Base-by-base conservation (phyloP, 2,888 invertebrate genomes). In the Toxonevra muliebris region DNA sequence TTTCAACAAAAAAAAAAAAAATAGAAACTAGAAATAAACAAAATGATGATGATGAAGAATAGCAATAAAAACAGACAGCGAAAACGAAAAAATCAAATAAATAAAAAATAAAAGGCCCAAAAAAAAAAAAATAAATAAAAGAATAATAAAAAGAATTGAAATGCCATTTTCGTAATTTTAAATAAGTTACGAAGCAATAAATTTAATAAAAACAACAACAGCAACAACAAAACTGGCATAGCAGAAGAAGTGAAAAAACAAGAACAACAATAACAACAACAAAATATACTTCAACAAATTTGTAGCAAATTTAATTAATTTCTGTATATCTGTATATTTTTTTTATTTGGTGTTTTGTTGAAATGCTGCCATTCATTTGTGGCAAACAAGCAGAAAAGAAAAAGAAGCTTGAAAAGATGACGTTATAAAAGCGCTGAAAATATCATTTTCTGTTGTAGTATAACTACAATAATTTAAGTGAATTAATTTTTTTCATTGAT, bases 271-370 rank as follows among this genome's bases (percentile, higher is more conserved):
- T 7, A 30, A 30, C 30, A 30, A 30, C 30, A 30, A 30, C 30
- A 30, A 30, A 30, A 59, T 57, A 65, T 58, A 62, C 58, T 54
- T 65, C 61, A 50, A 53, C 65, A 60, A 54, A 43, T 60, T 58
- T 65, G 59, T 61, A 59, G 42, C 55, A 20, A 41, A 60, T 53
- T 62, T 54, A 62, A 59, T 65, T 55, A 40, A 54, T 69, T 59
- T 59, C 54, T 50, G 54, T 61, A 53, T 63, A 55, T 43, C n/a
- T 63, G 8, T 53, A 20, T 42, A 52, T 68, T 30, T 43, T 61
- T 59, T 59, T 62, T 66, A 55, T 43, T 41, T 43, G 15, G 41
- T 43, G 52, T 45, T 66, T 54, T 65, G 52, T 58, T 66, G 66
- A 66, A 61, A 43, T 30, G 30, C 30, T 30, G 30, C 30, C 30